A percentile compares a stretch with the other conserved stretches of the same genome.
Evolutionary conservation across 2,888 invertebrate species (phyloP).

Genomic region (Cheilosia grossa): DNA sequence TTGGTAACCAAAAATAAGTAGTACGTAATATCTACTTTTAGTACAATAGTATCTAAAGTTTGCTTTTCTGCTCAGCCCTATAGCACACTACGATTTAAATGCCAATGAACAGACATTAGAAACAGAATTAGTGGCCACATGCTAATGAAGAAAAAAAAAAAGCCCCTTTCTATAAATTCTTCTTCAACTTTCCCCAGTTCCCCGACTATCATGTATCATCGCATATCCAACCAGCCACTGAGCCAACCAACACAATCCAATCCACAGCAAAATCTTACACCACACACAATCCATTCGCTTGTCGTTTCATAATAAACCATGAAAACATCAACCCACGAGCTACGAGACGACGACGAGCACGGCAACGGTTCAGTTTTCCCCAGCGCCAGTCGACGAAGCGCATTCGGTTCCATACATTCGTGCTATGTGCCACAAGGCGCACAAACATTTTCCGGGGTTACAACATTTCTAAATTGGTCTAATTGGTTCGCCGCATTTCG

Average conservation of each 20-base stretch:
- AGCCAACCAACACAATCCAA: neutral
- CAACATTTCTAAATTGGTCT: conserved; percentile 3
- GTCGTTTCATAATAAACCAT: conserved; percentile 4
- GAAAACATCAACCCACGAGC: no score
- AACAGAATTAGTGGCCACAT: neutral
- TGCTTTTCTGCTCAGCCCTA: no score
- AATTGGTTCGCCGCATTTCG: neutral
- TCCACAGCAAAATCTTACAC: neutral
- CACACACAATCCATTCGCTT: neutral
- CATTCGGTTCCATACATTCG: neutral
- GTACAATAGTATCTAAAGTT: no score
- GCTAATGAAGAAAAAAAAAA: neutral
- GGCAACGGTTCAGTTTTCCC: neutral
- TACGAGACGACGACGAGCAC: neutral
- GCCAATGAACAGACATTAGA: neutral
- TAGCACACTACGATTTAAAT: neutral
- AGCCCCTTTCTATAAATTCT: neutral
- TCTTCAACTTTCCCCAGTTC: conserved; percentile 30
- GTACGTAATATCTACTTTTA: no score
- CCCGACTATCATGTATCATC: neutral
- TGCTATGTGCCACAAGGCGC: neutral
- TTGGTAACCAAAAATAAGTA: no score
- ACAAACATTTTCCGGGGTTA: neutral
- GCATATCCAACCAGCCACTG: neutral
- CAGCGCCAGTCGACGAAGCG: neutral